Percentiles rank a stretch among this genome's conserved stretches.
Evolutionary conservation across 2,113 vertebrate genomes (phyloP).

Genomic region (Corythoichthys haematopterus): DNA sequence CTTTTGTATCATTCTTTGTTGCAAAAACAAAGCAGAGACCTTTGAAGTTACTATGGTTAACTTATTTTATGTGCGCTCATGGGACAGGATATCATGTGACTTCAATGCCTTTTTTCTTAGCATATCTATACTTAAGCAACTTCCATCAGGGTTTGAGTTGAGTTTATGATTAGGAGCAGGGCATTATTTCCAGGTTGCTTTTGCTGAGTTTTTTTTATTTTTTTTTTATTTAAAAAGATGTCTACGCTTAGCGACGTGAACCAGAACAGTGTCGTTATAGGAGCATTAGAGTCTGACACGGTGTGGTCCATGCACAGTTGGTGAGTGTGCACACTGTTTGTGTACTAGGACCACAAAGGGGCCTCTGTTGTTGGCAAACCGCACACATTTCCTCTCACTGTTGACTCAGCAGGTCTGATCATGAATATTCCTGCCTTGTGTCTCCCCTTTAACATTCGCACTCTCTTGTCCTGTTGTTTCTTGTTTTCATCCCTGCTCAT

Average conservation of each 20-base stretch:
- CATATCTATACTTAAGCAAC: background rate
- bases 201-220: background rate
- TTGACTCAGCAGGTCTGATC: slow-evolving; percentile 62
- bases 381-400: slow-evolving; percentile 25
- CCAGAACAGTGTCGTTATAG: slow-evolving; percentile 16
- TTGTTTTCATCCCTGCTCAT: slow-evolving; percentile 7
- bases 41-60: too few species aligned
- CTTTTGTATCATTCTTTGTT: too few species aligned
- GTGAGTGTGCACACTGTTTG: slow-evolving; percentile 53
- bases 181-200: background rate
- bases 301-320: slow-evolving; percentile 40
- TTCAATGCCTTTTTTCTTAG: background rate
- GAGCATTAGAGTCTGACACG: slow-evolving; percentile 55
- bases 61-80: too few species aligned
- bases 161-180: background rate
- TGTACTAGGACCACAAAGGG: slow-evolving; percentile 57
- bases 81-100: background rate
- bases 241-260: slow-evolving; percentile 5
- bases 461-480: slow-evolving; percentile 20
- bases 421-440: slow-evolving; percentile 36
- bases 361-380: slow-evolving; percentile 40
- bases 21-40: too few species aligned
- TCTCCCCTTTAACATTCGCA: slow-evolving; percentile 27
- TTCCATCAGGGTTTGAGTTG: background rate
- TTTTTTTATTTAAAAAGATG: background rate